Base-by-base conservation (phyloP, 2,113 vertebrate genomes). In the Myocastor coypus region DNA sequence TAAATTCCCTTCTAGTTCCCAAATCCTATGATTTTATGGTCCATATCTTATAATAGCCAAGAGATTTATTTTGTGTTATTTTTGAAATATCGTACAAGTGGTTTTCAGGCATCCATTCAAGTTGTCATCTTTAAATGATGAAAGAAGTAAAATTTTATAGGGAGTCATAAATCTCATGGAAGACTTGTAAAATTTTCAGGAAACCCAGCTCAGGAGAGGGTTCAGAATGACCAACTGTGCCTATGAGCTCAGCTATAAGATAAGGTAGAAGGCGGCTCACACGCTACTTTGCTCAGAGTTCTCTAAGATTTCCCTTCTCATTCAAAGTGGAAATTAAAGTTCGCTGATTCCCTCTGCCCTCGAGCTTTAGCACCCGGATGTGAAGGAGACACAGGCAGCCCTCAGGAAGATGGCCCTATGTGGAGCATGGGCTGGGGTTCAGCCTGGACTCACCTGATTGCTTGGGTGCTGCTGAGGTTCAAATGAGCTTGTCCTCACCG, bases 1-100 rank as follows among this genome's bases (percentile, higher is more conserved):
- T 73, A 89, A 77, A 42, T 89, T 93, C 3, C 55, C n/a, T 75
- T 68, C 32, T 87, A 84, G 77, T 34, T 94, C 52, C 94, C 84
- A 96, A 94, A 78, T 84, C 77, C 32, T 93, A 46, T 91, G 46
- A 91, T 85, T 96, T 95, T 82, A 81, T 61, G 66, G 73, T 77
- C 16, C 10, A 40, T 52, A 37, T 63, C 71, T 88, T 92, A 86
- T 1, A 96, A 81, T 75, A 86, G 28, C 57, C 34, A 91, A 95
- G 55, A 57, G 32, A 85, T 89, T 94, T 95, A 28, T 92, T 94
- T 80, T 71, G 42, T 92, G 71, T 83, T 94, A 78, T 94, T 89
- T 94, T 83, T 61, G 68, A 96, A 89, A 22, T 78, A 63, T 55
- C 26, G 20, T 42, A 92, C 16, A 73, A 94, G 50, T 90, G 52